These are phyloP conservation scores for Stegastes partitus DNA, from an alignment of 2,113 vertebrate species.

Conservation along the genomic window DNA sequence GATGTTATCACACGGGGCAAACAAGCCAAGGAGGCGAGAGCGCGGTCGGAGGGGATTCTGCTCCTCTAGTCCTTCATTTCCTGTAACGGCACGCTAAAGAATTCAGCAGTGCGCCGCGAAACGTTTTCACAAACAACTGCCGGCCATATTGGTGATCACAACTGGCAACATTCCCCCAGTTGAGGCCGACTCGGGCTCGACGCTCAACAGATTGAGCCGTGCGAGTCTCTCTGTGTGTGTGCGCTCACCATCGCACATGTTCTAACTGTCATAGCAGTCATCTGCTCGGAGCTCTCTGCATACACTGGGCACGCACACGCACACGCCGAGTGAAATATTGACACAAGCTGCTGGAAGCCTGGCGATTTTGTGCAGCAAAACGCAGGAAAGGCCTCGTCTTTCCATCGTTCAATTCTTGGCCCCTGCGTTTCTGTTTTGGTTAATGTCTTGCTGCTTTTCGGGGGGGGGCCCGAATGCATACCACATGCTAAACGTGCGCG, in stretches of 20 bases:
- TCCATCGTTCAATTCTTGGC: conserved; percentile 54
- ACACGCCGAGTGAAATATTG: conserved; percentile 59
- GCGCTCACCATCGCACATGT: conserved; percentile 70
- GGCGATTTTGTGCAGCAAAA: conserved; percentile 60
- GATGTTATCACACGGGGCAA: conserved; percentile 5
- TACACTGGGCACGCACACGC: conserved; percentile 48
- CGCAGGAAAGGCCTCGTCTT: conserved; percentile 60
- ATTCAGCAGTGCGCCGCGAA: conserved; percentile 63
- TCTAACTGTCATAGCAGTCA: conserved; percentile 72
- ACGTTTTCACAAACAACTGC: conserved; percentile 71
- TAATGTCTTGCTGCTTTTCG: conserved; percentile 47
- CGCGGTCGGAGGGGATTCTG: conserved; percentile 12
- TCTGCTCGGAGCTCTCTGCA: conserved; percentile 61
- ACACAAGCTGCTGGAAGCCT: conserved; percentile 69
- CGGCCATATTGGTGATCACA: conserved; percentile 75
- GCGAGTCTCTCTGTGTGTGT: conserved; percentile 55
- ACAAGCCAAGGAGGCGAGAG: conserved; percentile 20
- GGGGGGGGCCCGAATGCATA: conserved; percentile 38
- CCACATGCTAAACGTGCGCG: conserved; percentile 62
- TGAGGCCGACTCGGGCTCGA: conserved; percentile 52
- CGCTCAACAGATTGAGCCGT: conserved; percentile 74
- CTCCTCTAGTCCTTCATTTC: conserved; percentile 69
- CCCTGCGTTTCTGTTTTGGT: conserved; percentile 59
- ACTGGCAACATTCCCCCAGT: conserved; percentile 71
- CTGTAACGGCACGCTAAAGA: conserved; percentile 54